Conservation (phyloP, 1,140 invertebrate species). For the Mesaphorura yosii region DNA sequence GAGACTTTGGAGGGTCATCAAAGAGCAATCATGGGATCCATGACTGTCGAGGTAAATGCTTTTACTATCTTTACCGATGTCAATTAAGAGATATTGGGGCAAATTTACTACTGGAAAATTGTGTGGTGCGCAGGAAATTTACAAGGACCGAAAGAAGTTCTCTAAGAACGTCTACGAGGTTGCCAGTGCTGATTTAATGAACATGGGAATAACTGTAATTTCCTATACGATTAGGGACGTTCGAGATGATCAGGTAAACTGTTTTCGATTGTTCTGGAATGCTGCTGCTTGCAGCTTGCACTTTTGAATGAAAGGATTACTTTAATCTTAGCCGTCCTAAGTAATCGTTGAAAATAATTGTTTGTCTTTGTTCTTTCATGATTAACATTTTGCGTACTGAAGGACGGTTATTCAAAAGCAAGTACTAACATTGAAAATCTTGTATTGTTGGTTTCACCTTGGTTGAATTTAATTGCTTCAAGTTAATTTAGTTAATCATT, state of each 20-base stretch:
- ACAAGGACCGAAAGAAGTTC: conserved; percentile 97
- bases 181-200: conserved; percentile 85
- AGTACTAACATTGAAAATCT: no score
- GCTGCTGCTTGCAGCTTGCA: background rate
- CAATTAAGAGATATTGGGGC: conserved; percentile 4
- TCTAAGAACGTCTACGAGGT: conserved; percentile 94
- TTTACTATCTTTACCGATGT: no score
- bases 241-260: conserved; percentile 84
- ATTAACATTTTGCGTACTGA: no score
- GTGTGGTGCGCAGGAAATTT: conserved; percentile 62
- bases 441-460: background rate
- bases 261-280: background rate
- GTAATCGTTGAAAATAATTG: no score
- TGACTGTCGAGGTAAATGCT: conserved; percentile 89
- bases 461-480: background rate
- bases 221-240: conserved; percentile 97
- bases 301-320: background rate
- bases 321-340: no score
- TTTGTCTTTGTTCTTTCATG: no score
- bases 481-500: no score
- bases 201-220: conserved; percentile 96
- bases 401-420: no score
- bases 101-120: background rate
- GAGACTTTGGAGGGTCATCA: conserved; percentile 96
- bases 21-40: conserved; percentile 94